Evolutionary conservation across 1,140 invertebrate genomes (phyloP), one percentile per base, ranked within the genome.

Genomic region (Saccostrea glomerata): DNA sequence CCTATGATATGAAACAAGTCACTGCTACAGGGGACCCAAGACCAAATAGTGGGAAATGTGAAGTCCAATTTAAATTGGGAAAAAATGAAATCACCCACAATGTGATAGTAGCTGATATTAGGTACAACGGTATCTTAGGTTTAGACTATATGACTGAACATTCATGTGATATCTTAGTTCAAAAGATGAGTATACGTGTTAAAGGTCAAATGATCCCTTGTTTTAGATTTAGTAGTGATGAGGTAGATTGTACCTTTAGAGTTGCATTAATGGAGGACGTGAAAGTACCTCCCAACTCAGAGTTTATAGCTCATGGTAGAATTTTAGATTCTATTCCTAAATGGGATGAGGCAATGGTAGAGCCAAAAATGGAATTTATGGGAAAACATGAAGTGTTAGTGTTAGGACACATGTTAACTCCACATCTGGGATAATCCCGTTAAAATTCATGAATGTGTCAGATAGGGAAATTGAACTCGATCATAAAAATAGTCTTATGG

Each of bases 91-190:
- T 84, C 23, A 58, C 36, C 83, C 9, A 84, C 56, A 84, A 20
- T 58, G 83, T 84, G 54, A 58, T 84, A 56, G 83, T 58, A 84
- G 83, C 83, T 55, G 55, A 84, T 84, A 84, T 84, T 56, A 84
- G 83, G 58, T 84, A 84, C 55, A 58, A 58, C 56, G 83, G 83
- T 84, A 84, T 84, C 54, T 84, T 84, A 58, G 83, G 83, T 84
- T 13, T 84, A 84, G 54, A 84, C 56, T 84, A 58, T 13, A 84
- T 84, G 83, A 84, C 83, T n/a, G 54, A 84, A 58, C 54, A 84
- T 25, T 83, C 82, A 83, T 83, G 82, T 54, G 82, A 83, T 40
- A 83, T 83, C n/a, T 83, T 84, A 58, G 82, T 58, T 15, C 3
- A 84, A 58, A 84, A 58, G 54, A 84, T 84, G 83, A 58, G 83